These are phyloP conservation scores for Galeopterus variegatus DNA, from an alignment of 2,113 vertebrate genomes.

Conservation along the genomic window DNA sequence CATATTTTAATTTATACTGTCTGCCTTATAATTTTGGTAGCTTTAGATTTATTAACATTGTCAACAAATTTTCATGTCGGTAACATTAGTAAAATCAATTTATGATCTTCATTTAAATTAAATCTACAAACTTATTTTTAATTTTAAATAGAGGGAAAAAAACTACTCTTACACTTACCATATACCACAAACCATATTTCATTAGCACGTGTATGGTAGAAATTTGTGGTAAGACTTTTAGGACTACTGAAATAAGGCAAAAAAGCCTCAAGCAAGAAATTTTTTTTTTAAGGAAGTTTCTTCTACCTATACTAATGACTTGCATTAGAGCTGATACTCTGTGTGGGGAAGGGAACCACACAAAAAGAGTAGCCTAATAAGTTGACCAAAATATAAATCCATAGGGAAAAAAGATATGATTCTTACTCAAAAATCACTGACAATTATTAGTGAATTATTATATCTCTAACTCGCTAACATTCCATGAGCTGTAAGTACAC, in stretches of 20 bases:
- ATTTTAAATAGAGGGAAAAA: neutral
- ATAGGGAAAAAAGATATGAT: neutral
- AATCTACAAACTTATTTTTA: neutral
- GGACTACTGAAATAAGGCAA: neutral
- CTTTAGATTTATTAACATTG: no score
- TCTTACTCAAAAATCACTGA: conserved; percentile 27
- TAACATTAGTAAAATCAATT: neutral
- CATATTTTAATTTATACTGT: no score
- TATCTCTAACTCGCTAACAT: neutral
- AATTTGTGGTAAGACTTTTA: conserved; percentile 5
- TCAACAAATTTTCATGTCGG: no score
- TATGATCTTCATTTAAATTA: conserved; percentile 2
- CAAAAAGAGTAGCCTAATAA: neutral
- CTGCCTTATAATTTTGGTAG: no score
- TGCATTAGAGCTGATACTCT: neutral
- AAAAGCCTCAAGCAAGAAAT: neutral
- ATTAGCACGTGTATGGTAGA: neutral
- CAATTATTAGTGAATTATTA: neutral
- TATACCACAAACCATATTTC: conserved; percentile 15
- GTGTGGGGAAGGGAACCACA: neutral
- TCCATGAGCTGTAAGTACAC: neutral
- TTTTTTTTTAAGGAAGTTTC: neutral
- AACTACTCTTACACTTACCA: neutral
- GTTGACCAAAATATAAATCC: neutral
- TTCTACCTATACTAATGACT: neutral